phyloP scores from a whole-genome alignment of 2,113 vertebrate genomes.

The Oplegnathus fasciatus region DNA sequence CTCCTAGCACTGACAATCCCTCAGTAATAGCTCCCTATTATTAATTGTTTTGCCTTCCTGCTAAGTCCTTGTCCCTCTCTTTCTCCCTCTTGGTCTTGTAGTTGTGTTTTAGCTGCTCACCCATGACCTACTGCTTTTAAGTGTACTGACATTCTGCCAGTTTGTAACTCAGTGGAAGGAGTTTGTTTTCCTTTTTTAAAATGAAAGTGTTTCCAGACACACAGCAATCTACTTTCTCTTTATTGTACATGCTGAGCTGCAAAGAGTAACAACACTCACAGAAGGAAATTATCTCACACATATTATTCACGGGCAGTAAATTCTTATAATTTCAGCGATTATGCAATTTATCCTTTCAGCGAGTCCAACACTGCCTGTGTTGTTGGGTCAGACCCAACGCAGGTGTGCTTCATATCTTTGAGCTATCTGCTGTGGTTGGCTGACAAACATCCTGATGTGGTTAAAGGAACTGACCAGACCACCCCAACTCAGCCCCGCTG shows the following conservation, averaged over 20 bases:
- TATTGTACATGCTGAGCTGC: not conserved
- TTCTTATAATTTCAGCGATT: slow-evolving; percentile 41
- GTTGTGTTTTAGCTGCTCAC: slow-evolving; percentile 56
- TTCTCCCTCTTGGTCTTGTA: slow-evolving; percentile 33
- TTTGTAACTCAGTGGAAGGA: slow-evolving; percentile 4
- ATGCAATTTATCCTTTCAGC: slow-evolving; percentile 27
- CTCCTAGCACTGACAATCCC: slow-evolving; percentile 83
- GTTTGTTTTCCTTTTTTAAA: slow-evolving; percentile 34
- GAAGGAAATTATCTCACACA: slow-evolving; percentile 24
- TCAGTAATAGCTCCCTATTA: slow-evolving; percentile 86
- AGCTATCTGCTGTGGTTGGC: slow-evolving; percentile 39
- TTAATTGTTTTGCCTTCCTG: slow-evolving; percentile 86
- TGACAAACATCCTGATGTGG: slow-evolving; percentile 67
- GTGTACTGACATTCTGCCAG: slow-evolving; percentile 20
- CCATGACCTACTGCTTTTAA: slow-evolving; percentile 58
- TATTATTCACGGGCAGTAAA: slow-evolving; percentile 7
- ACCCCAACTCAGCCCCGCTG: slow-evolving; percentile 19
- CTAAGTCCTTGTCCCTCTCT: slow-evolving; percentile 70
- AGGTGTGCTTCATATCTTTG: slow-evolving; percentile 60
- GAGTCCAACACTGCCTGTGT: not conserved
- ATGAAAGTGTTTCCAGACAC: slow-evolving; percentile 51
- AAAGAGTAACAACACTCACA: not conserved
- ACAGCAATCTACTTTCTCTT: not conserved
- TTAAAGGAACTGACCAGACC: slow-evolving; percentile 58
- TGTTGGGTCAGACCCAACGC: slow-evolving; percentile 41